Evolutionary conservation across 1,140 invertebrate genomes (phyloP).

Genomic region (Pseudomyrmex flavicornis): DNA sequence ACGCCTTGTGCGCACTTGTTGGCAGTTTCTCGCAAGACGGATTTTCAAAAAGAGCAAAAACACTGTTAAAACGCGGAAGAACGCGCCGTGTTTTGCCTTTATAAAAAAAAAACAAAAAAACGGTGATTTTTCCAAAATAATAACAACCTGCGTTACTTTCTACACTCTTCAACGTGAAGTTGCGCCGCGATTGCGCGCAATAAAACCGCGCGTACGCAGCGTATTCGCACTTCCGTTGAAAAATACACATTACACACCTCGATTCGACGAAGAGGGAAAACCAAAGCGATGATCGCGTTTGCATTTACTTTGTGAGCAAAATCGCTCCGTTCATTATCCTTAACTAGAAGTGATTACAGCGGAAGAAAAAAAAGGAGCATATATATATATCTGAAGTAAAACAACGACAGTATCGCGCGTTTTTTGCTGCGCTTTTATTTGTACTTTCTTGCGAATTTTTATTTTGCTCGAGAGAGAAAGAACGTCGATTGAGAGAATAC

Average conservation of each 20-base stretch:
- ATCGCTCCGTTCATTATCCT: conserved; percentile 34
- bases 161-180: conserved; percentile 2
- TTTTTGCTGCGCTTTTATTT: conserved; percentile 26
- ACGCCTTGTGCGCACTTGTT: neutral
- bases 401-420: conserved; percentile 9
- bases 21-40: neutral
- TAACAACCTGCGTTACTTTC: conserved; percentile 20
- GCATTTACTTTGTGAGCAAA: conserved; percentile 15
- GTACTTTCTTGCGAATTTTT: conserved; percentile 21
- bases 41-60: neutral
- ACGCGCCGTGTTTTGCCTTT: neutral
- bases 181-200: neutral
- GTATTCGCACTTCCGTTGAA: neutral
- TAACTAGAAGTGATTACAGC: conserved; percentile 11
- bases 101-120: neutral
- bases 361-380: neutral
- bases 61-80: neutral
- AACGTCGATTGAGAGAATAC: conserved; percentile 44
- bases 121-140: neutral
- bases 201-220: conserved; percentile 3
- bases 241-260: neutral
- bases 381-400: neutral
- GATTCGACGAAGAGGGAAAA: conserved; percentile 16
- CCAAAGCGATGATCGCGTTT: conserved; percentile 38
- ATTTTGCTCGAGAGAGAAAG: neutral